Base-by-base conservation (phyloP, 1,140 invertebrate species). In the Protaetia brevitarsis region DNA sequence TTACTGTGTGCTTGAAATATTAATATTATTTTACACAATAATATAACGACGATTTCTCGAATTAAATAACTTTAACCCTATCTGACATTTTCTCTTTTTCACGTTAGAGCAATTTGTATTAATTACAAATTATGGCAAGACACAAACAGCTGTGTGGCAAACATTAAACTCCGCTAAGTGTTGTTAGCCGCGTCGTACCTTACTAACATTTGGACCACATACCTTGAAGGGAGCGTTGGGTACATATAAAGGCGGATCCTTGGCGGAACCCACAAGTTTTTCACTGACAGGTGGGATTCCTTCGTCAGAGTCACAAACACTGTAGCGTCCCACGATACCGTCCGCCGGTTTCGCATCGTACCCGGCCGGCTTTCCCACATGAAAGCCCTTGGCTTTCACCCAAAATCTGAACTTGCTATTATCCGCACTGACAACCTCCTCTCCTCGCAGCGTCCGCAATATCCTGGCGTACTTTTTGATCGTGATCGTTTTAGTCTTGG, bases 321-420 rank as follows among this genome's bases (percentile, higher is more conserved):
- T 87, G 76, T 87, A 87, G 65, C 87, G 79, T 62, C 87, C 87
- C 28, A 88, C 83, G 69, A 88, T 88, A 36, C 82, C 82, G 74
- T 88, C 87, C 21, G 86, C 85, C 13, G 86, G 85, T 77, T 87
- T 87, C 3, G 62, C 10, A 41, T 63, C 37, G 23, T 63, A 63
- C 28, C 62, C 37, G 26, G 60, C 19, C 19, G 88, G 88, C 74
- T 85, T 84, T 3, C 90, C 91, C 21, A 94, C 83, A 68, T 90
- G 87, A 76, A 95, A 95, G 71, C 94, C 94, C 78, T 97, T 96
- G 68, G 93, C 93, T 81, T 96, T 95, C 68, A 97, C 94, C 95
- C 95, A 97, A 79, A 96, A 96, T 29, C 94, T 87, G 78, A 97
- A 96, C 79, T 96, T 97, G 36, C 93, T 95, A 80, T 94, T 96